Evolutionary conservation across 1,140 invertebrate species (phyloP).

Genomic region (Cyrtorhinus lividipennis): DNA sequence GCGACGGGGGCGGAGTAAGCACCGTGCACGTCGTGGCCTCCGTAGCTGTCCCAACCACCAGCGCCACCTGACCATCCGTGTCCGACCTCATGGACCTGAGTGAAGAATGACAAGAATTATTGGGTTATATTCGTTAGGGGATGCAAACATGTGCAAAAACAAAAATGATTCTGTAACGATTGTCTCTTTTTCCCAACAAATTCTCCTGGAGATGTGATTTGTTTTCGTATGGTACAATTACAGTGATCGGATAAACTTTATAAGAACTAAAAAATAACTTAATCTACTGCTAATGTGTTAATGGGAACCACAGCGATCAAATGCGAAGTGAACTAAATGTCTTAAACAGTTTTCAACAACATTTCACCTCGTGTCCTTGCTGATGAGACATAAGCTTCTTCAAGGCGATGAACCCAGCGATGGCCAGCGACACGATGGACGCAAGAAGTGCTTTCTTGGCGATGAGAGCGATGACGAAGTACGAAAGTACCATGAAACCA

Average conservation of each 20-base stretch:
- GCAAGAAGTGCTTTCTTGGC: constrained; percentile 50
- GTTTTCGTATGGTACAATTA: not conserved
- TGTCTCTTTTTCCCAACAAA: not conserved
- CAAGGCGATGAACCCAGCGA: constrained; percentile 42
- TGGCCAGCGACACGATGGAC: constrained; percentile 42
- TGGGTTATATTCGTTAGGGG: not conserved
- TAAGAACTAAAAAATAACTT: too few species aligned
- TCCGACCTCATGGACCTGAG: constrained; percentile 22
- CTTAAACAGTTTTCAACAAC: not conserved
- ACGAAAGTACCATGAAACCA: constrained; percentile 37
- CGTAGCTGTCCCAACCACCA: constrained; percentile 25
- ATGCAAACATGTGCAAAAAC: not conserved
- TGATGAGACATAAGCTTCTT: constrained; percentile 32
- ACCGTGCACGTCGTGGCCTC: constrained; percentile 26
- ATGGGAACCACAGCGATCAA: too few species aligned
- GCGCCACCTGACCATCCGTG: constrained; percentile 24
- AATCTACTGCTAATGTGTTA: too few species aligned
- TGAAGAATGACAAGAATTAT: not conserved
- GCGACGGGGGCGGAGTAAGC: constrained; percentile 28
- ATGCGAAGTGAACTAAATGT: not conserved
- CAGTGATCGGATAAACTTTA: not conserved
- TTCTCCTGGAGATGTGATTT: not conserved
- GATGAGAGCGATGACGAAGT: constrained; percentile 42
- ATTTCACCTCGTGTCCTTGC: constrained; percentile 19
- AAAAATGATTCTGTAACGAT: not conserved